Base-by-base conservation (phyloP, 2,888 invertebrate genomes). In the Scaptodrosophila latifasciaeformis region DNA sequence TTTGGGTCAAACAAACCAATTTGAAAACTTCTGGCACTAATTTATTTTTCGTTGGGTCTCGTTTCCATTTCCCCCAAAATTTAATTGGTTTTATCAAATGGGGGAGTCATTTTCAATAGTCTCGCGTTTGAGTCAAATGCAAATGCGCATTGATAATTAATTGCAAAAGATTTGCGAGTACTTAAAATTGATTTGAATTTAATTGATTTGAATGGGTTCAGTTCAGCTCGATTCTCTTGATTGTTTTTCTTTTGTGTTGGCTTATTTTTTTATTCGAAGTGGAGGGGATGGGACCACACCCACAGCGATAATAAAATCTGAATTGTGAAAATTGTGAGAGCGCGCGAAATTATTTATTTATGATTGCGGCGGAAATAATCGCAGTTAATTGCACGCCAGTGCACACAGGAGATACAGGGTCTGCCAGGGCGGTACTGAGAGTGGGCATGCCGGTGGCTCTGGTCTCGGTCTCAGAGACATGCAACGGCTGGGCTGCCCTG, bases 131-230 rank as follows among this genome's bases (percentile, higher is more conserved):
- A 64, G 57, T 58, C 70, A 65, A 67, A 55, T 49, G 57, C 78
- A 62, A 75, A 75, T 60, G 65, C 42, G 50, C 63, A 50, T 42
- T 65, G 63, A 65, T 77, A 82, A 81, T 82, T 82, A 81, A 82
- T 82, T 75, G 66, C 66, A 63, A 77, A 82, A 82, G 81, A 82
- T 81, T 72, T 82, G 70, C 61, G 60, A 72, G 79, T 79, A 70
- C 79, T 83, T 83, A 68, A 83, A 83, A 81, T 81, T 83, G 81
- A 81, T 81, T 81, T 82, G 81, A 83, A 68, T 81, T 81, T 81
- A 81, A 81, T 81, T 81, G 83, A 70, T 53, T 54, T 55, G 42
- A n/a, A n/a, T n/a, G n/a, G n/a, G n/a, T n/a, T n/a, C n/a, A n/a
- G n/a, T n/a, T n/a, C n/a, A n/a, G n/a, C n/a, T n/a, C n/a, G n/a